Evolutionary conservation across 2,113 vertebrate species (phyloP).

Genomic region (Takifugu bimaculatus): DNA sequence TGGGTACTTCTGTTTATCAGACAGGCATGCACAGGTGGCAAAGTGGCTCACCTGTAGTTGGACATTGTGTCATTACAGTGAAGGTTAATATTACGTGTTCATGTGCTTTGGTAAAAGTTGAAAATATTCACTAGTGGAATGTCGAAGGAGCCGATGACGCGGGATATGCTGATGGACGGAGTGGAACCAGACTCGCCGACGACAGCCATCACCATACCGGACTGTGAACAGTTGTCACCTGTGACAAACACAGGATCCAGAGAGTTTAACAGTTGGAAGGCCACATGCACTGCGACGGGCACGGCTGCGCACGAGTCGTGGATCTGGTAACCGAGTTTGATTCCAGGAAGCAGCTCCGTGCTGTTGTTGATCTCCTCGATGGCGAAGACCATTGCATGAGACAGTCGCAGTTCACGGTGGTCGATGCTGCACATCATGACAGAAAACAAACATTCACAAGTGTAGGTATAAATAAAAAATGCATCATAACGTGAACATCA

Average conservation of each 20-base stretch:
- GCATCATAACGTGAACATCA: too few species aligned
- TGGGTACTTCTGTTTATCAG: constrained; percentile 67
- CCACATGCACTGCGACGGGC: constrained; percentile 39
- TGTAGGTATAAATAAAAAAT: too few species aligned
- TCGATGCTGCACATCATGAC: constrained; percentile 54
- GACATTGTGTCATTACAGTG: background rate
- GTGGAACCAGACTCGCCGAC: constrained; percentile 70
- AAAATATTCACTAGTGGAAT: constrained; percentile 64
- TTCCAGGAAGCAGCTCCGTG: constrained; percentile 54
- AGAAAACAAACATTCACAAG: background rate
- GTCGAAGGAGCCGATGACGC: constrained; percentile 54
- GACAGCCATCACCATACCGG: constrained; percentile 45
- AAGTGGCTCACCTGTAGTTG: constrained; percentile 69
- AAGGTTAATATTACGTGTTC: background rate
- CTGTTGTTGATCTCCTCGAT: constrained; percentile 75
- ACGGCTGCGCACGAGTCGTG: constrained; percentile 66
- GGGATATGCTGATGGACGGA: constrained; percentile 65
- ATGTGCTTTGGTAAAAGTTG: background rate
- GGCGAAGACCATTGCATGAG: constrained; percentile 65
- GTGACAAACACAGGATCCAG: constrained; percentile 26
- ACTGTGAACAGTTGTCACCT: constrained; percentile 18
- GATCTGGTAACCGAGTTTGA: constrained; percentile 67
- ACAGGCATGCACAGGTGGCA: constrained; percentile 71
- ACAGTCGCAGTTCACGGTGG: constrained; percentile 59
- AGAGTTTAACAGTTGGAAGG: constrained; percentile 61